phyloP scores from a whole-genome alignment of 2,888 invertebrate genomes.

The Panopea generosa region DNA sequence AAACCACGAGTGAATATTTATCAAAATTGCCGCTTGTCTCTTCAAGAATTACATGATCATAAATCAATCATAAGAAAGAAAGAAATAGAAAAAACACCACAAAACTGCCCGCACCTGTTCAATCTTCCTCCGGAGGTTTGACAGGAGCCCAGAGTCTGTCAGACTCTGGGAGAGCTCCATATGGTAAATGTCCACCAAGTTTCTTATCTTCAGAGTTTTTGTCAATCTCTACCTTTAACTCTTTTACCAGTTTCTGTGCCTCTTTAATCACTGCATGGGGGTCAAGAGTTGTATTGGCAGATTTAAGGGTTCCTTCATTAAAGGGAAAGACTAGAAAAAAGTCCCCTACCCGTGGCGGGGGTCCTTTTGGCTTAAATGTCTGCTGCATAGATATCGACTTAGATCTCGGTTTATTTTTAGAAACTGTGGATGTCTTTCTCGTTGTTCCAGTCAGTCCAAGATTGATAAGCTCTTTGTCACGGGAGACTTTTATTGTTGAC shows the following conservation, averaged over 20 bases:
- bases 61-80: too few species aligned
- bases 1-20: too few species aligned
- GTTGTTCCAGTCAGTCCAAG: constrained; percentile 43
- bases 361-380: constrained; percentile 58
- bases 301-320: constrained; percentile 77
- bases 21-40: too few species aligned
- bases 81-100: too few species aligned
- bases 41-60: too few species aligned
- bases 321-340: constrained; percentile 92
- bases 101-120: too few species aligned
- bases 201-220: constrained; percentile 52
- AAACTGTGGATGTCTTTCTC: constrained; percentile 25
- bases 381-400: constrained; percentile 39
- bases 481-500: constrained; percentile 32
- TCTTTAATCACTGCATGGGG: constrained; percentile 76
- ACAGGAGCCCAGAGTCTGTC: constrained; percentile 70
- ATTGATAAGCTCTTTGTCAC: constrained; percentile 54
- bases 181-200: constrained; percentile 58
- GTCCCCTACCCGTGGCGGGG: constrained; percentile 88
- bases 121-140: constrained; percentile 60
- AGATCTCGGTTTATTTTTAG: constrained; percentile 15
- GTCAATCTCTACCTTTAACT: constrained; percentile 62
- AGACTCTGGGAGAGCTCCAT: constrained; percentile 45
- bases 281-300: constrained; percentile 71
- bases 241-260: constrained; percentile 73